Base-by-base conservation (phyloP, 1,140 invertebrate species). In the Nebria ingens region DNA sequence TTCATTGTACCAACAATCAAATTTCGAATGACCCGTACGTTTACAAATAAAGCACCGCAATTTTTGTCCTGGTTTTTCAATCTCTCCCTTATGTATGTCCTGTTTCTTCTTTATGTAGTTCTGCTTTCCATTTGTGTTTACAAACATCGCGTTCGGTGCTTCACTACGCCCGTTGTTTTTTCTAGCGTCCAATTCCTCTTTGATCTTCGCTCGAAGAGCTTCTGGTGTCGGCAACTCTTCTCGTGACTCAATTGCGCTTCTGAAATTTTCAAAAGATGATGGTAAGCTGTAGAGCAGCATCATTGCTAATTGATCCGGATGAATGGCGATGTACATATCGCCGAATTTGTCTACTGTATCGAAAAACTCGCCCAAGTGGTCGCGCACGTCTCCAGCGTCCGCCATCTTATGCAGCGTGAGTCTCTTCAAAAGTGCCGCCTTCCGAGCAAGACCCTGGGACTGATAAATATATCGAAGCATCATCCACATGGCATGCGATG, bases 251-350 rank as follows among this genome's bases (percentile, higher is more conserved):
- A 66, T 57, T 12, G 61, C 61, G 53, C 59, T 62, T 15, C 60
- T 51, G 40, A 64, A 65, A 23, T 59, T 61, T 42, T 68, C 61
- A 51, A 53, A 66, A 2, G 23, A 56, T 0, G 51, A 55, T 1
- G 62, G 64, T 3, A 63, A 29, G 25, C 63, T 65, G 22, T 66
- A 61, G 2, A 67, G 17, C 15, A 65, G 50, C 17, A 66, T 51
- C 15, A 65, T 62, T 12, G 60, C 17, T 2, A 64, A 25, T 21
- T 62, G 12, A 49, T 64, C 61, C 9, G 55, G 1, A 60, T 61
- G 13, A 45, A n/a, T n/a, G n/a, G n/a, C 25, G 23, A 62, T n/a
- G 4, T 59, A 17, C 38, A 62, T 59, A 6, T 53, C 51, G 2
- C 22, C 21, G 15, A 60, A 34, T 40, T 60, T 58, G 38, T 58